Percentiles rank a stretch among this genome's conserved stretches.
Conservation (phyloP, 2,113 vertebrate species). For the Prunella fulvescens region DNA sequence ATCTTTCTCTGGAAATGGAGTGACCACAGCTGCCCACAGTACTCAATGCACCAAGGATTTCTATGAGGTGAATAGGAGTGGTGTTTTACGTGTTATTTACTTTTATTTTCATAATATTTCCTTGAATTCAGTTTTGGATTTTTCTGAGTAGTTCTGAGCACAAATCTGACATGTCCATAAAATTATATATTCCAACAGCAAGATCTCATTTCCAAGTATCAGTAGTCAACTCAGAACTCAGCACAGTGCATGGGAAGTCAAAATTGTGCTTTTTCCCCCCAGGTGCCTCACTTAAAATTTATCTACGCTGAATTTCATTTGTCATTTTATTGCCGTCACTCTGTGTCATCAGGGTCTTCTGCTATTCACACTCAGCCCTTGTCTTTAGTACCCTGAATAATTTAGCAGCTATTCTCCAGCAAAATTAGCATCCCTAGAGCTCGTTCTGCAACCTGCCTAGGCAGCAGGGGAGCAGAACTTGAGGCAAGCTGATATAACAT, state of each 20-base stretch:
- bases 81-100: neutral
- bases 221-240: neutral
- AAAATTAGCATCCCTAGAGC: neutral
- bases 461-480: neutral
- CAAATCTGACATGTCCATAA: neutral
- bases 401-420: constrained; percentile 31
- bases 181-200: neutral
- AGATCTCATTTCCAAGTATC: neutral
- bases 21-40: neutral
- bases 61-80: neutral
- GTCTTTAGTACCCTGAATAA: constrained; percentile 44
- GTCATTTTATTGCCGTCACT: neutral
- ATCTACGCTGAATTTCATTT: neutral
- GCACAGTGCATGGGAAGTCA: neutral
- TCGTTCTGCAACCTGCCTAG: constrained; percentile 2
- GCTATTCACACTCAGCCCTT: neutral
- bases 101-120: neutral
- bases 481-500: neutral
- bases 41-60: neutral
- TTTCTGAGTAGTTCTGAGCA: neutral
- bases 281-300: neutral
- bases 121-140: neutral
- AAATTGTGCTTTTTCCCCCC: neutral
- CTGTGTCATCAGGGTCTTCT: neutral
- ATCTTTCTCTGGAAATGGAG: neutral